phyloP scores from a whole-genome alignment of 2,113 vertebrate genomes.

The Bubo bubo region DNA sequence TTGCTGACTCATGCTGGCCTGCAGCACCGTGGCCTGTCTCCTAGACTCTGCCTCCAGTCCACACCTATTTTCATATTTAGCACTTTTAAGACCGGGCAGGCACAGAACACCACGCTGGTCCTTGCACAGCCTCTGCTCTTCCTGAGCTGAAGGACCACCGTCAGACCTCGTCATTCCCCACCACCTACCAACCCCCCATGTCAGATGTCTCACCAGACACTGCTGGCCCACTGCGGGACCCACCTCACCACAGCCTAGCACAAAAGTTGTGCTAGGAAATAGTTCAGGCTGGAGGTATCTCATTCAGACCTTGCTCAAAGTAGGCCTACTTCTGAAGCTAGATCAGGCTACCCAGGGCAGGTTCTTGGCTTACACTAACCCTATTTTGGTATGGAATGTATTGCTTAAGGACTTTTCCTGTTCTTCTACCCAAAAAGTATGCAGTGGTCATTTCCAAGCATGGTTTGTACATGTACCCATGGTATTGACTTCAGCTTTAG shows the following conservation, averaged over 20 bases:
- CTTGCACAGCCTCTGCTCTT: not conserved
- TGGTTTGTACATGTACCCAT: not conserved
- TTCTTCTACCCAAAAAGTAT: not conserved
- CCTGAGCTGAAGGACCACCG: not conserved
- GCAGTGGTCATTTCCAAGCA: not conserved
- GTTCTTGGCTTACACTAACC: not conserved
- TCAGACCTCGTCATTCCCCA: accelerated
- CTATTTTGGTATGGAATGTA: not conserved
- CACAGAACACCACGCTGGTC: not conserved
- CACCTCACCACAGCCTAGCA: not conserved
- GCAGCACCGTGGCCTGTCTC: accelerated
- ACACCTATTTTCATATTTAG: not conserved
- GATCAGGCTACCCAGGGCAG: not conserved
- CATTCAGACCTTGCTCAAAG: not conserved
- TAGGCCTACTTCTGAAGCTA: not conserved
- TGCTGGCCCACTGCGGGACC: accelerated
- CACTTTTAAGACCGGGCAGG: not conserved
- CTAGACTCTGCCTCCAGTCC: not conserved
- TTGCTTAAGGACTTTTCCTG: not conserved
- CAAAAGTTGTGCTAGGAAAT: not conserved
- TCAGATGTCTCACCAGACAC: not conserved
- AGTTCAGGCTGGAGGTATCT: not conserved
- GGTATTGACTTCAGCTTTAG: not conserved
- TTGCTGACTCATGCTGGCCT: not conserved
- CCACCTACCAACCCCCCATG: accelerated